Percentiles rank a stretch among this genome's conserved stretches.
phyloP scores from a whole-genome alignment of 2,113 vertebrate genomes.

The Gasterosteus nipponicus region DNA sequence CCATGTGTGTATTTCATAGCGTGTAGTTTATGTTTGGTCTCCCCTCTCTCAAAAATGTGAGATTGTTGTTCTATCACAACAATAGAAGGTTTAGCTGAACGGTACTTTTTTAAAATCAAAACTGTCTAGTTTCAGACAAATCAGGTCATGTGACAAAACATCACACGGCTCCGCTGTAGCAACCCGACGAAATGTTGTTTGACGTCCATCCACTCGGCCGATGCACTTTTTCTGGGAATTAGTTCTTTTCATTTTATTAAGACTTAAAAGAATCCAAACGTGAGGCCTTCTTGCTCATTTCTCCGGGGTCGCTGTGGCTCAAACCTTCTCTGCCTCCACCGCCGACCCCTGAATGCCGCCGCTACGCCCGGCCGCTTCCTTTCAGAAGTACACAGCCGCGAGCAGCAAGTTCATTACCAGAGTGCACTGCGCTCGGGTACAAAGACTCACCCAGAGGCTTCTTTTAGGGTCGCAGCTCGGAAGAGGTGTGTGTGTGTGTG shows the following conservation, averaged over 20 bases:
- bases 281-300: too few species aligned
- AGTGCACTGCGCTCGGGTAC: neutral
- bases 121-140: too few species aligned
- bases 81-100: too few species aligned
- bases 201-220: too few species aligned
- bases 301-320: neutral
- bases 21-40: slow-evolving; percentile 20
- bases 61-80: neutral
- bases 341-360: slow-evolving; percentile 10
- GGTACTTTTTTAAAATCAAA: too few species aligned
- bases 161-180: too few species aligned
- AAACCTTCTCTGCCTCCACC: slow-evolving; percentile 5
- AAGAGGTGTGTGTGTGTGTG: neutral
- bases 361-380: slow-evolving; percentile 19
- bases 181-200: too few species aligned
- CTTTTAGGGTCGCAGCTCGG: neutral
- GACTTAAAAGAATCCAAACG: too few species aligned
- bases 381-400: neutral
- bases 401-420: neutral
- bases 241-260: too few species aligned
- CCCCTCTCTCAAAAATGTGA: neutral
- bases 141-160: too few species aligned
- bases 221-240: too few species aligned
- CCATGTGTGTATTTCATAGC: neutral
- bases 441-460: neutral